Evolutionary conservation across 2,888 invertebrate species (phyloP).

Genomic region (Volucella zonaria): DNA sequence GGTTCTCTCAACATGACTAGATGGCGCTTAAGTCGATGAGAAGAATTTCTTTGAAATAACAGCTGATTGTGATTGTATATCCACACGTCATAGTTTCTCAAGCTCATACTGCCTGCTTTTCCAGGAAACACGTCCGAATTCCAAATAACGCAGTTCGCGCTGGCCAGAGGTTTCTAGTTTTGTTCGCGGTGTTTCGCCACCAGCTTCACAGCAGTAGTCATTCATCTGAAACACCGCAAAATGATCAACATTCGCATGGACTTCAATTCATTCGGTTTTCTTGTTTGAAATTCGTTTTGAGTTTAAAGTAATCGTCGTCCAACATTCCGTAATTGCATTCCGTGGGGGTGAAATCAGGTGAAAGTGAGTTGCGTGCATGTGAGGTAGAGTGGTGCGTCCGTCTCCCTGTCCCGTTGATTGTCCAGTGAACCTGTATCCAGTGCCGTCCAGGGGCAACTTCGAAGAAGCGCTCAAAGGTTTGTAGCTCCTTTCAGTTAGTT

Average conservation of each 20-base stretch:
- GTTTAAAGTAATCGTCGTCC: background rate
- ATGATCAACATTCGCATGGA: background rate
- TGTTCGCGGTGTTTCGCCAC: constrained; percentile 20
- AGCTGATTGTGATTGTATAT: constrained; percentile 26
- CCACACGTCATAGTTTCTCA: constrained; percentile 16
- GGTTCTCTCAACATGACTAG: background rate
- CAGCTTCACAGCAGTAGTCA: constrained; percentile 1
- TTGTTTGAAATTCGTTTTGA: background rate
- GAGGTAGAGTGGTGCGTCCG: constrained; percentile 5
- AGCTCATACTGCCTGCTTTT: background rate
- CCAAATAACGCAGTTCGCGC: constrained; percentile 13
- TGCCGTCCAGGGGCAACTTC: constrained; percentile 18
- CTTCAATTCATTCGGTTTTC: constrained; percentile 2
- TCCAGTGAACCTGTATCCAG: background rate
- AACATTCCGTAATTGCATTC: background rate
- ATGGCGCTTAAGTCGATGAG: background rate
- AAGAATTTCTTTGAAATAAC: background rate
- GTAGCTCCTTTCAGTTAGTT: background rate
- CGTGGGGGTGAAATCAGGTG: constrained; percentile 1
- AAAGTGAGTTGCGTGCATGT: constrained; percentile 11
- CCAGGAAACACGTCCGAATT: background rate
- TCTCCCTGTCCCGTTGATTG: constrained; percentile 32
- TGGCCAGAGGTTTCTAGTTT: background rate
- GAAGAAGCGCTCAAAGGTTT: background rate
- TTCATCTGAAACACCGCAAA: background rate